A percentile compares a stretch with the other conserved stretches of the same genome.
phyloP scores from a whole-genome alignment of 2,797 vertebrate genomes.

The Ciconia nigra region DNA sequence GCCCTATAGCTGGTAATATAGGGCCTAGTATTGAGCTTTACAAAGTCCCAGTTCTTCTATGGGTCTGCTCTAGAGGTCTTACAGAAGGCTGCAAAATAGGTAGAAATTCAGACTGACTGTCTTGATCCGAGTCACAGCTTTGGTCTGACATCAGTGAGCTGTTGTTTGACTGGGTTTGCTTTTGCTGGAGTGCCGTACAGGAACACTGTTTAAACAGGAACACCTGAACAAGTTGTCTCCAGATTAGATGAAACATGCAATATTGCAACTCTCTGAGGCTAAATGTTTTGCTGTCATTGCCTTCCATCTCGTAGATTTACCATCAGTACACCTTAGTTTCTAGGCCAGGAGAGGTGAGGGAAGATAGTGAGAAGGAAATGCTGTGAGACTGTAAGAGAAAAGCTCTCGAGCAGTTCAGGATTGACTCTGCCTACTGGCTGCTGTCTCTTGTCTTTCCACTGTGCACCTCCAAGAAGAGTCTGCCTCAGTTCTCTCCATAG shows the following conservation, averaged over 20 bases:
- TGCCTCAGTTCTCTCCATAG: background rate
- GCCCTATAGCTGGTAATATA: background rate
- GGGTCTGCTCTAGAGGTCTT: background rate
- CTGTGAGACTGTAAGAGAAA: background rate
- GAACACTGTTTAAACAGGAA: background rate
- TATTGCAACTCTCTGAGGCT: background rate
- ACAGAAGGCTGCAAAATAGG: background rate
- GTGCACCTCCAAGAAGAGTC: background rate
- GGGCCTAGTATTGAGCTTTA: background rate
- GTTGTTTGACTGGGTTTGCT: background rate
- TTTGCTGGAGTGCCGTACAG: background rate
- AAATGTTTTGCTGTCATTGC: background rate
- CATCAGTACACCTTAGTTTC: background rate
- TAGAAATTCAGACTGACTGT: background rate
- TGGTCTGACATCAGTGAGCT: background rate
- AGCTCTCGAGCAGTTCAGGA: background rate
- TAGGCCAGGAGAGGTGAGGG: background rate
- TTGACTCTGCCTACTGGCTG: background rate
- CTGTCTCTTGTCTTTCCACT: background rate
- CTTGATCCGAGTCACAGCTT: background rate
- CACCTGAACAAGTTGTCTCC: background rate
- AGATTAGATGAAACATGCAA: background rate
- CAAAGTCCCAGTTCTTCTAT: background rate
- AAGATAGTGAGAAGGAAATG: background rate
- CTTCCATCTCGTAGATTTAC: background rate